Evolutionary conservation across 2,113 vertebrate genomes (phyloP), one percentile per base, ranked within the genome.

Genomic region (Budorcas taxicolor): DNA sequence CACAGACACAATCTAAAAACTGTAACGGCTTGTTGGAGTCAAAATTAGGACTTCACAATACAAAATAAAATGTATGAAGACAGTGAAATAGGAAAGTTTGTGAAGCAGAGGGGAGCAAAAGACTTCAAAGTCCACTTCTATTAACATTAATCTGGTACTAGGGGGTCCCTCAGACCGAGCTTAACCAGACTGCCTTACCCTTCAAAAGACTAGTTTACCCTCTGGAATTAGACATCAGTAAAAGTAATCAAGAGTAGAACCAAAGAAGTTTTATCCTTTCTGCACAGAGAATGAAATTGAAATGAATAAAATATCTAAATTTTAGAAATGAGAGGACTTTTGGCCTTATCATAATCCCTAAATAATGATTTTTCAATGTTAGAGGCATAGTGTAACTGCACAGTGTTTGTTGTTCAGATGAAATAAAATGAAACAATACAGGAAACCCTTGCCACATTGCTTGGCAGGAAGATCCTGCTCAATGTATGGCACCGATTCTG

Each of bases 271-370:
- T 85, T 55, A 82, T 50, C 60, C 25, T 93, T 74, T 60, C 13
- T 27, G 21, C 11, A 90, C 43, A 92, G n/a, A 92, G 81, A 96
- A 52, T 78, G 17, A 84, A 93, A 87, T 4, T n/a, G 12, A n/a
- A 93, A 31, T 90, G 55, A 87, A 87, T 76, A 93, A 85, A 91
- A 94, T 53, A 93, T 33, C 21, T 92, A 91, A 80, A 58, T n/a
- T 83, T 15, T n/a, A 94, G 57, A 85, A 90, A 55, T 62, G 36
- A 4, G 16, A 17, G 31, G 47, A 52, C 31, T 50, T 60, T 6
- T n/a, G 60, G 19, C 4, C 23, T 94, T 64, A 84, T 95, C 1
- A 14, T 25, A 50, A 57, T 57, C n/a, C 60, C 23, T 60, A 95
- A 74, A 85, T 40, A 81, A 88, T 53, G 17, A 31, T 25, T 86